phyloP scores from a whole-genome alignment of 2,888 invertebrate species.

The Odontocerum albicorne region DNA sequence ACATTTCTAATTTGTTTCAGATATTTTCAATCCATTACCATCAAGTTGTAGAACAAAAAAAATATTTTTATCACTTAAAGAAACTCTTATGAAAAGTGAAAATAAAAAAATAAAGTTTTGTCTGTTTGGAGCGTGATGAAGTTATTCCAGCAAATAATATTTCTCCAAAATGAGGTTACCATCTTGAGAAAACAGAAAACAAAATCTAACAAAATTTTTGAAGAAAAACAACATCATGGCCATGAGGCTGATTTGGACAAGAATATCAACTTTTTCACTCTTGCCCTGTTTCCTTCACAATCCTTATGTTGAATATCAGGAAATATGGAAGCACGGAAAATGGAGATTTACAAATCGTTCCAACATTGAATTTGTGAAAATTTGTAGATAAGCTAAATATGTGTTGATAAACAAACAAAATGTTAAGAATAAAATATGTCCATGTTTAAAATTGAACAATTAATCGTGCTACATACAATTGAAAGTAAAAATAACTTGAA shows the following conservation, averaged over 20 bases:
- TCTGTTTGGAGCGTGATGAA: slow-evolving; percentile 27
- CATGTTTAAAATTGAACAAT: no score
- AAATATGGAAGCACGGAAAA: slow-evolving; percentile 81
- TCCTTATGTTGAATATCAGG: slow-evolving; percentile 45
- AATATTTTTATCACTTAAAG: no score
- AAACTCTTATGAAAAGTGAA: no score
- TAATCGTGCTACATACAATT: no score
- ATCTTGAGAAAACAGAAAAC: not conserved
- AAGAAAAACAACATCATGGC: slow-evolving; percentile 15
- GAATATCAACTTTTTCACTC: slow-evolving; percentile 1
- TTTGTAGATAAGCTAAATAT: not conserved
- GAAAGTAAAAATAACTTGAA: no score
- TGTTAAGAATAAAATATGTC: not conserved
- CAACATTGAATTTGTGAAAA: not conserved
- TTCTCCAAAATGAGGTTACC: slow-evolving; percentile 18
- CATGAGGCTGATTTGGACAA: slow-evolving; percentile 4
- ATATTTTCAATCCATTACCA: no score
- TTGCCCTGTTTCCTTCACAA: slow-evolving; percentile 4
- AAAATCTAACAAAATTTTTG: not conserved
- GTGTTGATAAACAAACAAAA: not conserved
- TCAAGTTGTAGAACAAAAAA: no score
- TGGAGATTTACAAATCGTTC: slow-evolving; percentile 64
- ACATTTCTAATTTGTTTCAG: no score
- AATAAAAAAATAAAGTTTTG: no score
- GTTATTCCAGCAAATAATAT: slow-evolving; percentile 15